Percentiles rank a stretch among this genome's conserved stretches.
Conservation (phyloP, 2,888 invertebrate species). For the Baronia brevicornis region DNA sequence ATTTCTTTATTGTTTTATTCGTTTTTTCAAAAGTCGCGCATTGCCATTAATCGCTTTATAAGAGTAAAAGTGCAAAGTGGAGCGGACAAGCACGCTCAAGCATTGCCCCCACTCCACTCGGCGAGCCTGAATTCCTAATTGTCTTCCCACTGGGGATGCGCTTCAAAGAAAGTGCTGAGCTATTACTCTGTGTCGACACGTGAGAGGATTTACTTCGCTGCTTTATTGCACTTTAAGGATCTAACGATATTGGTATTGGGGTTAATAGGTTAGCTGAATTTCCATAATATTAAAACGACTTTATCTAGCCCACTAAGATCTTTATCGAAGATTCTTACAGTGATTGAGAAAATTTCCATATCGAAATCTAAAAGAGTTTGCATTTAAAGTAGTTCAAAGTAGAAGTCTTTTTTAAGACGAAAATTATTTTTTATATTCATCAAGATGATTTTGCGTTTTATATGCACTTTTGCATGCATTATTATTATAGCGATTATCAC, state of each 20-base stretch:
- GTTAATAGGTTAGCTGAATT: conserved; percentile 22
- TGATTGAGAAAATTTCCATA: too few relatives aligned
- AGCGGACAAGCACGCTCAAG: conserved; percentile 56
- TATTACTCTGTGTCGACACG: conserved; percentile 37
- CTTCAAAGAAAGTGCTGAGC: conserved; percentile 70
- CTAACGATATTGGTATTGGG: conserved; percentile 43
- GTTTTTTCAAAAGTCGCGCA: conserved; percentile 48
- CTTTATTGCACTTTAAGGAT: conserved; percentile 56
- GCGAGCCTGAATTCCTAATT: conserved; percentile 66
- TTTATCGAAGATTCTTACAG: not conserved
- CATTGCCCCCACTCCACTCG: conserved; percentile 28
- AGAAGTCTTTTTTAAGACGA: too few relatives aligned
- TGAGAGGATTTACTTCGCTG: conserved; percentile 36
- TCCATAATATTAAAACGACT: conserved; percentile 6
- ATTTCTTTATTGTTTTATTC: conserved; percentile 51
- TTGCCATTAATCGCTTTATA: conserved; percentile 66
- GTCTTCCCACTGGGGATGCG: conserved; percentile 57
- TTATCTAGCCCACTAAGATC: not conserved
- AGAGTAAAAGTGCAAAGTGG: conserved; percentile 62
- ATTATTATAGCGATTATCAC: too few relatives aligned
- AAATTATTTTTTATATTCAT: too few relatives aligned
- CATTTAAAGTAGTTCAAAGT: too few relatives aligned
- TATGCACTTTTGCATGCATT: too few relatives aligned
- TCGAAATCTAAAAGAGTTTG: too few relatives aligned
- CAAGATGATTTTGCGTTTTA: too few relatives aligned